These are phyloP conservation scores for Hartigia nigra DNA, from an alignment of 2,888 invertebrate genomes.

Conservation along the genomic window DNA sequence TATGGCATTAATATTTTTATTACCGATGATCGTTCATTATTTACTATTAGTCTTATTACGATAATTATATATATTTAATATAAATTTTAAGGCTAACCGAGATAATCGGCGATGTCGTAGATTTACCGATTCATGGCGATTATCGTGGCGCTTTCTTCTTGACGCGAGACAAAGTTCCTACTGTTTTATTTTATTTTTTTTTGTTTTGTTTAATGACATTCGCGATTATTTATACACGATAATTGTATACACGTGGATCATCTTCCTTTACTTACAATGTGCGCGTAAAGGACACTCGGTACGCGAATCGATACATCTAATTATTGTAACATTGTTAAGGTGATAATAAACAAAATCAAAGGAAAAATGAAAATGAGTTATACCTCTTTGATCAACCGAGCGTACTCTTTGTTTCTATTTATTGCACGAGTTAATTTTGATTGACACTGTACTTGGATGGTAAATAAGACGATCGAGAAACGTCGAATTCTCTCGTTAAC, in stretches of 20 bases:
- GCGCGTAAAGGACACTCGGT: background rate
- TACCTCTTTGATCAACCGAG: background rate
- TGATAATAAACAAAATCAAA: constrained; percentile 5
- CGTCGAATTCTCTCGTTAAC: no score
- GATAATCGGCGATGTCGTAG: background rate
- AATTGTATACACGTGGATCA: background rate
- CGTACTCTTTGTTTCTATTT: background rate
- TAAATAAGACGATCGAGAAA: no score
- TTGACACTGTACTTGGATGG: no score
- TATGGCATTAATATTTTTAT: background rate
- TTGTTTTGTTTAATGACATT: background rate
- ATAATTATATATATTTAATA: background rate
- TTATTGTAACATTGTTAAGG: constrained; percentile 7
- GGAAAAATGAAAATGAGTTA: background rate
- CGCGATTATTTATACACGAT: constrained; percentile 3
- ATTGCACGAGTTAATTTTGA: background rate
- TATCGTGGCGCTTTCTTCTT: background rate
- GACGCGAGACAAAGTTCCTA: constrained; percentile 2
- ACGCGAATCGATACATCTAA: constrained; percentile 1
- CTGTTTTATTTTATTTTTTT: background rate
- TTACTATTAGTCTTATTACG: constrained; percentile 3
- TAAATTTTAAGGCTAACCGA: constrained; percentile 1
- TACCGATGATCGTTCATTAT: background rate
- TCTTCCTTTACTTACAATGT: background rate
- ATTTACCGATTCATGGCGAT: background rate